Percentiles rank a stretch among this genome's conserved stretches.
phyloP scores from a whole-genome alignment of 1,140 invertebrate species.

The Ceratitis capitata region DNA sequence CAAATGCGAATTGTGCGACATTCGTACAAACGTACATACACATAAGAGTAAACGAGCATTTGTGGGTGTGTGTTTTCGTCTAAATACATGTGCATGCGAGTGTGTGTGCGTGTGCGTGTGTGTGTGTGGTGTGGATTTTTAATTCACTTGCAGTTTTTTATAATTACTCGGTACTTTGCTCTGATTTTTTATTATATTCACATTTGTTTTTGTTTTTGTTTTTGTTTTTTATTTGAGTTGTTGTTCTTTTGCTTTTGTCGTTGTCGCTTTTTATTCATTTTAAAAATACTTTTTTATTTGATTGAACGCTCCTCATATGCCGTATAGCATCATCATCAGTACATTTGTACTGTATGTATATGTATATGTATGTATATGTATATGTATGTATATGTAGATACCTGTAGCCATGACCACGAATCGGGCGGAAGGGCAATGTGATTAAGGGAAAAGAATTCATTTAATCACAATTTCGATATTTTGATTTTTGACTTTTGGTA shows the following conservation, averaged over 20 bases:
- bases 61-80: background rate
- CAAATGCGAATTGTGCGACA: background rate
- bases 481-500: background rate
- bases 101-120: background rate
- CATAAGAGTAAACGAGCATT: background rate
- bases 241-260: constrained; percentile 2
- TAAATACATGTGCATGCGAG: background rate
- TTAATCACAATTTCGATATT: constrained; percentile 30
- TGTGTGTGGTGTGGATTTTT: constrained; percentile 38
- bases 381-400: too few species aligned
- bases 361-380: too few species aligned
- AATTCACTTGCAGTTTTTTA: constrained; percentile 42
- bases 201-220: constrained; percentile 15
- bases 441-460: background rate
- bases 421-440: background rate
- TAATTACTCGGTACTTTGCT: constrained; percentile 31
- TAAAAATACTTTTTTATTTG: background rate
- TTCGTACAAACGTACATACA: too few species aligned
- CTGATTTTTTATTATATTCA: background rate
- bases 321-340: too few species aligned
- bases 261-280: constrained; percentile 6
- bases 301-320: constrained; percentile 7
- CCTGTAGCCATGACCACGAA: background rate
- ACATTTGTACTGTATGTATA: too few species aligned
- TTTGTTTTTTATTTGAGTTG: constrained; percentile 14